phyloP scores from a whole-genome alignment of 2,797 vertebrate species.

The Simalia tracyae region DNA sequence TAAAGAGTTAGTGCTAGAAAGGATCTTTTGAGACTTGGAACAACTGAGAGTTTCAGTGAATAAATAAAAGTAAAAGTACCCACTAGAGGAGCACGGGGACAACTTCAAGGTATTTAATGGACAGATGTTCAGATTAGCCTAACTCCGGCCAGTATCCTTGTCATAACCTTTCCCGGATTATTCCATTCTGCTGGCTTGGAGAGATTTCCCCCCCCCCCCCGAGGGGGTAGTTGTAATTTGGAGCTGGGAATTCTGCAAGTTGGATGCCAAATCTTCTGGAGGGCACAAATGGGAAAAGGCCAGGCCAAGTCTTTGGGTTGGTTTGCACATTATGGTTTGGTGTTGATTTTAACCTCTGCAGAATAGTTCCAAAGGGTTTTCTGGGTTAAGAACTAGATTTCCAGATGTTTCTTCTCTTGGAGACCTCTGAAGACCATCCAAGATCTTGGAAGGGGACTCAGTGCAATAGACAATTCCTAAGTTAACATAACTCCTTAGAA shows the following conservation, averaged over 20 bases:
- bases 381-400: neutral
- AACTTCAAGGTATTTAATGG: neutral
- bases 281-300: neutral
- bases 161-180: neutral
- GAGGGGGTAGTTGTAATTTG: neutral
- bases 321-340: neutral
- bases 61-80: neutral
- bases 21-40: neutral
- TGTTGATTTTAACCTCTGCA: neutral
- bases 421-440: neutral
- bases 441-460: neutral
- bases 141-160: too few relatives aligned
- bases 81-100: neutral
- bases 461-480: neutral
- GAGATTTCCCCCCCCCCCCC: too few relatives aligned
- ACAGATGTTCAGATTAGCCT: neutral
- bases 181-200: neutral
- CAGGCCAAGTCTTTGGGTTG: neutral
- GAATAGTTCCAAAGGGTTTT: neutral
- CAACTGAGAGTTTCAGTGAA: neutral
- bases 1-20: neutral
- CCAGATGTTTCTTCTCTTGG: conserved; percentile 8
- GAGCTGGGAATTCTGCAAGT: neutral
- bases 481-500: neutral
- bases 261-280: neutral